phyloP scores from a whole-genome alignment of 2,888 invertebrate species.

The Tetragonisca angustula region DNA sequence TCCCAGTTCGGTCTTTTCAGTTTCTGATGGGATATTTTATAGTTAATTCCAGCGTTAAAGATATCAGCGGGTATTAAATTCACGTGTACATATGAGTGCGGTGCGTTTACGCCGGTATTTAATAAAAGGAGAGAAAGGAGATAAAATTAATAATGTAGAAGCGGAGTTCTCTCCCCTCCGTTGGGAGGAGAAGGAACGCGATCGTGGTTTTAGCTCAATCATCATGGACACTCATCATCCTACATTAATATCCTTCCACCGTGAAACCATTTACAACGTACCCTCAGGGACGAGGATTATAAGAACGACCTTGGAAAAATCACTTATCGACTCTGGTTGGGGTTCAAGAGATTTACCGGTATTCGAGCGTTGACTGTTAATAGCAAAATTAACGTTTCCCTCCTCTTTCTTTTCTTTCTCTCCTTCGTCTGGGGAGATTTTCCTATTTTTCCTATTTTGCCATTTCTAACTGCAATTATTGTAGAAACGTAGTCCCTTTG shows the following conservation, averaged over 20 bases:
- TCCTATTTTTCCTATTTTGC: too few species aligned
- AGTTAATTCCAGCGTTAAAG: too few species aligned
- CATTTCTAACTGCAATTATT: too few species aligned
- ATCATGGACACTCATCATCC: constrained; percentile 63
- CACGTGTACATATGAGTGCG: too few species aligned
- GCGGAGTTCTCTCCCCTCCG: background rate
- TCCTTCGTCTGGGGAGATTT: too few species aligned
- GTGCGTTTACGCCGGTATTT: background rate
- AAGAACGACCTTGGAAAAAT: constrained; percentile 65
- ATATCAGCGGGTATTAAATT: too few species aligned
- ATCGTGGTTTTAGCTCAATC: constrained; percentile 23
- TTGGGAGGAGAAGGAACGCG: constrained; percentile 24
- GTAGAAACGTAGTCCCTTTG: too few species aligned
- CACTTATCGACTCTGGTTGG: constrained; percentile 60
- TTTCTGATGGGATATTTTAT: too few species aligned
- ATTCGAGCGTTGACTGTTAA: constrained; percentile 54
- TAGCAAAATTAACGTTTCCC: constrained; percentile 50
- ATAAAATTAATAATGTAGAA: constrained; percentile 17
- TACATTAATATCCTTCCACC: constrained; percentile 70
- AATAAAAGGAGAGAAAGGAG: background rate
- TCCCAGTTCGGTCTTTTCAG: too few species aligned
- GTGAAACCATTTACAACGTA: constrained; percentile 58
- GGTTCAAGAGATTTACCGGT: constrained; percentile 53
- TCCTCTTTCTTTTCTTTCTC: background rate
- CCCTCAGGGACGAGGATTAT: constrained; percentile 61